phyloP scores from a whole-genome alignment of 2,888 invertebrate species.

The Drosophila stalkeri region DNA sequence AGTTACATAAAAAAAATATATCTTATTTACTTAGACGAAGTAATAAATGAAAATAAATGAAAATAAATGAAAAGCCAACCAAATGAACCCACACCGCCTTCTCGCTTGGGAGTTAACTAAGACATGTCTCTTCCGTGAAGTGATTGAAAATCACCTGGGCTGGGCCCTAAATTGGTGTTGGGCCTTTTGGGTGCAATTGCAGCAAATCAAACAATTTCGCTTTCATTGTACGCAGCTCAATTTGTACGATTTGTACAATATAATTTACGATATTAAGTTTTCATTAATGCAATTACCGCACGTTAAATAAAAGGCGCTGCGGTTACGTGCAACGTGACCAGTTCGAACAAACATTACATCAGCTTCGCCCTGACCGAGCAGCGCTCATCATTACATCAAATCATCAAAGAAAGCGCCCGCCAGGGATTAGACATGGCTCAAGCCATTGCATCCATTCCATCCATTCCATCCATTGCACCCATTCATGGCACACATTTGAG shows the following conservation, averaged over 20 bases:
- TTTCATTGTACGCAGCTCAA: slow-evolving; percentile 78
- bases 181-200: slow-evolving; percentile 34
- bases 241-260: slow-evolving; percentile 78
- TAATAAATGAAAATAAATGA: slow-evolving; percentile 5
- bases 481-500: slow-evolving; percentile 62
- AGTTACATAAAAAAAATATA: neutral
- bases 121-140: slow-evolving; percentile 47
- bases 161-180: slow-evolving; percentile 23
- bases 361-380: slow-evolving; percentile 43
- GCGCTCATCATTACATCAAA: slow-evolving; percentile 46
- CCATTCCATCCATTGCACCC: slow-evolving; percentile 37
- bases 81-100: neutral
- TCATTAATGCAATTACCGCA: slow-evolving; percentile 77
- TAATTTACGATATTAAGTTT: slow-evolving; percentile 77
- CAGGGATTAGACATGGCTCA: slow-evolving; percentile 71
- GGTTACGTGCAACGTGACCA: slow-evolving; percentile 77
- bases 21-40: neutral
- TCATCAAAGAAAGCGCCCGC: slow-evolving; percentile 23
- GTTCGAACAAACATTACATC: slow-evolving; percentile 77
- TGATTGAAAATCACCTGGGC: slow-evolving; percentile 54
- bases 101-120: slow-evolving; percentile 18
- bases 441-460: slow-evolving; percentile 22
- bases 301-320: slow-evolving; percentile 79
- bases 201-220: slow-evolving; percentile 74
- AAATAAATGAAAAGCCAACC: slow-evolving; percentile 1